A percentile compares a stretch with the other conserved stretches of the same genome.
These are phyloP conservation scores for Cacatua alba DNA, from an alignment of 2,113 vertebrate genomes.

Conservation along the genomic window DNA sequence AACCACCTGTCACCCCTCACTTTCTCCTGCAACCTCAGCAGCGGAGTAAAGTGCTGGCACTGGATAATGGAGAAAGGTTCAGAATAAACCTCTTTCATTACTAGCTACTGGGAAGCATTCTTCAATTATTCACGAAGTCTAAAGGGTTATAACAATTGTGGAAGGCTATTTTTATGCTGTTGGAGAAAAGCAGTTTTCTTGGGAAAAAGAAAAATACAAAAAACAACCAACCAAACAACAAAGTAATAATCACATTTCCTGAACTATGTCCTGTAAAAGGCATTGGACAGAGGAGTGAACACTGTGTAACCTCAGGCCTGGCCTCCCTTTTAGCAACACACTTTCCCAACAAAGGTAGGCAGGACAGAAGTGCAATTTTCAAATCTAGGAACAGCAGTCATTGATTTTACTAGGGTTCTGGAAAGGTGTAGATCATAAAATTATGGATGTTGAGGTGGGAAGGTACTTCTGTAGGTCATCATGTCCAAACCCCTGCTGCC, in stretches of 20 bases:
- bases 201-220: slow-evolving; percentile 13
- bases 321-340: background rate
- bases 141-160: slow-evolving; percentile 36
- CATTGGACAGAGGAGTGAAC: background rate
- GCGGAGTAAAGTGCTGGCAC: background rate
- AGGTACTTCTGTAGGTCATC: background rate
- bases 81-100: slow-evolving; percentile 38
- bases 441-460: background rate
- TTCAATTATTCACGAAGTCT: slow-evolving; percentile 74
- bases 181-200: slow-evolving; percentile 9
- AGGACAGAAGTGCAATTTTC: background rate
- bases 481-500: accelerated
- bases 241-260: background rate
- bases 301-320: background rate
- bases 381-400: background rate
- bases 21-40: slow-evolving; percentile 48
- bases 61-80: slow-evolving; percentile 3
- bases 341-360: background rate
- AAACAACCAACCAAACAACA: background rate
- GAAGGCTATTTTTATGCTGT: slow-evolving; percentile 59
- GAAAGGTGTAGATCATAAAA: background rate
- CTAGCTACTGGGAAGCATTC: slow-evolving; percentile 16
- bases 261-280: background rate
- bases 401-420: background rate
- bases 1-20: background rate